Conservation (phyloP, 2,797 vertebrate species). For the Sitta carolinensis region DNA sequence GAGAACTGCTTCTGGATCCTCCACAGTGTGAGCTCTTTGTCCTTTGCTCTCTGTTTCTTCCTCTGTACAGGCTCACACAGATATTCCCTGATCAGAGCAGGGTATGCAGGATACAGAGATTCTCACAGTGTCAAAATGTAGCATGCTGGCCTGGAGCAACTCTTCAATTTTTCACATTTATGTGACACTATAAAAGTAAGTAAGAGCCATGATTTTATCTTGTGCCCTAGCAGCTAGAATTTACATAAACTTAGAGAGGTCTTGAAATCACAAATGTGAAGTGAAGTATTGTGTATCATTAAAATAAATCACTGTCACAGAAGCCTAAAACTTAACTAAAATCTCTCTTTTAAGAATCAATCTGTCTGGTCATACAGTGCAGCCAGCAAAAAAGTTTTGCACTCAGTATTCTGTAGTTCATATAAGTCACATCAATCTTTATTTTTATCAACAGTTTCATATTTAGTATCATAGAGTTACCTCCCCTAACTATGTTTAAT, state of each 20-base stretch:
- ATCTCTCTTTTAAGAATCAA: constrained; percentile 14
- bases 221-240: constrained; percentile 60
- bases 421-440: not conserved
- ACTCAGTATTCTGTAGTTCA: not conserved
- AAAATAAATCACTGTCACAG: constrained; percentile 60
- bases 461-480: constrained; percentile 27
- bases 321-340: constrained; percentile 54
- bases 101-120: constrained; percentile 20
- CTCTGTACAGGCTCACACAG: not conserved
- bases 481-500: constrained; percentile 45
- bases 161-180: constrained; percentile 71
- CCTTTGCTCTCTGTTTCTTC: not conserved
- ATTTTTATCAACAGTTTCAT: constrained; percentile 36
- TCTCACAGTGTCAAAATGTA: constrained; percentile 55
- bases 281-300: constrained; percentile 52
- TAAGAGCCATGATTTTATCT: constrained; percentile 67
- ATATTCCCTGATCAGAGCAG: constrained; percentile 30
- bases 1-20: not conserved
- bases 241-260: constrained; percentile 66
- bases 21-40: not conserved
- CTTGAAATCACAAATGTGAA: constrained; percentile 71
- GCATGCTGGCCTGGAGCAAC: constrained; percentile 66
- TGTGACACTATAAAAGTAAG: constrained; percentile 67
- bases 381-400: not conserved
- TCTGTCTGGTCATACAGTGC: not conserved